phyloP scores from a whole-genome alignment of 2,888 invertebrate species.

The Bombylius major region DNA sequence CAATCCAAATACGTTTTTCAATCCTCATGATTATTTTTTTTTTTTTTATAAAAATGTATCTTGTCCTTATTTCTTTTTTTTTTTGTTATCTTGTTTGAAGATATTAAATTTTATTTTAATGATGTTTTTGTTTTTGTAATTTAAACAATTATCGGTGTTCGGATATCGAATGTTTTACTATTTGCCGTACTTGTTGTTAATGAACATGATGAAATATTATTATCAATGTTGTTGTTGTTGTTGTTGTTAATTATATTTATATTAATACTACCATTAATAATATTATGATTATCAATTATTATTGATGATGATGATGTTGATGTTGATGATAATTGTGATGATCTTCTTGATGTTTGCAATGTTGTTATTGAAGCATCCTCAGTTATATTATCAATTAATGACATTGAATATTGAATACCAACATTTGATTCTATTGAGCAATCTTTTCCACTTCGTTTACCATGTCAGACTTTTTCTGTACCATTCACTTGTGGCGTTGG shows the following conservation, averaged over 20 bases:
- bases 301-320: slow-evolving; percentile 10
- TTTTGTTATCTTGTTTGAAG: too few relatives aligned
- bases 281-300: slow-evolving; percentile 12
- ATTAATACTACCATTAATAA: slow-evolving; percentile 21
- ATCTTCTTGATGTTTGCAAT: background rate
- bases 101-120: too few relatives aligned
- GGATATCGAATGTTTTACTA: slow-evolving; percentile 32
- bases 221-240: slow-evolving; percentile 24
- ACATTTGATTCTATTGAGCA: slow-evolving; percentile 32
- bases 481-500: slow-evolving; percentile 32
- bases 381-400: slow-evolving; percentile 18
- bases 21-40: too few relatives aligned
- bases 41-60: too few relatives aligned
- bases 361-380: slow-evolving; percentile 15
- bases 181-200: slow-evolving; percentile 25
- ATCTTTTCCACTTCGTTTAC: slow-evolving; percentile 36
- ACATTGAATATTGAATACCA: slow-evolving; percentile 19
- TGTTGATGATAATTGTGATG: background rate
- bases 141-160: slow-evolving; percentile 33
- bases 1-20: too few relatives aligned
- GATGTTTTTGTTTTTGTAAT: background rate
- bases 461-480: slow-evolving; percentile 38
- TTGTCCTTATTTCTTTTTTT: too few relatives aligned
- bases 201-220: background rate
- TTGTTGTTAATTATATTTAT: background rate